phyloP scores from a whole-genome alignment of 2,888 invertebrate genomes.

The Eledona agricola region DNA sequence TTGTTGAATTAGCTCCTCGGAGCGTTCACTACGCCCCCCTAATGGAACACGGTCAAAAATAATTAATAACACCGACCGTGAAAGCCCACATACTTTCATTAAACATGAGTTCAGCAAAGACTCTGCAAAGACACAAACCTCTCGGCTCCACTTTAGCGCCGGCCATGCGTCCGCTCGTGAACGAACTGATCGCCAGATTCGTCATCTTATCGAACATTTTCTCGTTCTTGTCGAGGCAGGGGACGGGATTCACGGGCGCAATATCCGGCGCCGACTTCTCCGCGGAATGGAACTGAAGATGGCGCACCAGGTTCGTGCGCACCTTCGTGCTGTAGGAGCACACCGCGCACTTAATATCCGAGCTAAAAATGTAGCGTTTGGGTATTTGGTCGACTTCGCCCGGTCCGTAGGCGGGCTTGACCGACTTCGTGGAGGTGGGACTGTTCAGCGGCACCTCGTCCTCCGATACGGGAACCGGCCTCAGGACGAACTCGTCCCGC shows the following conservation, averaged over 20 bases:
- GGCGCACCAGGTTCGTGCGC: constrained; percentile 75
- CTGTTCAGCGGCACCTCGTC: constrained; percentile 21
- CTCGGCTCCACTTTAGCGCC: constrained; percentile 45
- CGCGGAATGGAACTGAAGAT: constrained; percentile 72
- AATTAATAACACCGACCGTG: no score
- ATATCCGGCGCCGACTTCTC: constrained; percentile 70
- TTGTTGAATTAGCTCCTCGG: no score
- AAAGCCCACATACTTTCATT: no score
- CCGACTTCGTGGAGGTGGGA: no score
- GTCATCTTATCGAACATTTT: constrained; percentile 87
- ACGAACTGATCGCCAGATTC: constrained; percentile 79
- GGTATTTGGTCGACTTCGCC: constrained; percentile 73
- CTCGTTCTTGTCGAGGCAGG: constrained; percentile 78
- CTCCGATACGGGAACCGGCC: constrained; percentile 53
- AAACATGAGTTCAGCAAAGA: background rate
- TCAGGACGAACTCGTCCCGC: constrained; percentile 64
- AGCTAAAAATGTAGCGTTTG: constrained; percentile 70
- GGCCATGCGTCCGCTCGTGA: constrained; percentile 59
- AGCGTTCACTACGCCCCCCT: no score
- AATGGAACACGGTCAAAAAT: no score
- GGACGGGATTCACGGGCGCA: constrained; percentile 84
- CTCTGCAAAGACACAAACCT: constrained; percentile 39
- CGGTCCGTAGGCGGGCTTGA: constrained; percentile 63
- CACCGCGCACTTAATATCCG: constrained; percentile 69
- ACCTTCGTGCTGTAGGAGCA: constrained; percentile 75